Evolutionary conservation across 2,113 vertebrate genomes (phyloP), one percentile per base, ranked within the genome.

Genomic region (Piprites chloris): DNA sequence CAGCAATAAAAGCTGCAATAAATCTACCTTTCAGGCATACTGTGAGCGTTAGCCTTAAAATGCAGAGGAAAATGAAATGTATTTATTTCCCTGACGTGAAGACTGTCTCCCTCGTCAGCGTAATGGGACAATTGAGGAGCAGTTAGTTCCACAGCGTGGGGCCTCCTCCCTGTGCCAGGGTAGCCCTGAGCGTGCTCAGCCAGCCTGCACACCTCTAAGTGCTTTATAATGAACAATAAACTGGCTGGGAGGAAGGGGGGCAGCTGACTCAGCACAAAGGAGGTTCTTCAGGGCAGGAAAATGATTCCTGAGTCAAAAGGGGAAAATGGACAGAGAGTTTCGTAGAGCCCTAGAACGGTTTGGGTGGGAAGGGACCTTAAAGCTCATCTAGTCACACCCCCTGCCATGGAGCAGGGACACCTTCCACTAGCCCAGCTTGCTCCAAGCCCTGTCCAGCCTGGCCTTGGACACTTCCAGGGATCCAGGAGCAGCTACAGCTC

Each of bases 1-100:
- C 63, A 49, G 71, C 14, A 86, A 85, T 90, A 96, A 96, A 95
- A 96, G 55, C 82, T 63, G 46, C 79, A 74, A 82, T 93, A 91
- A 94, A 96, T 93, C 82, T 55, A 90, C 78, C 82, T 95, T 92
- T 96, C 72, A 59, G 85, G 50, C 91, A 28, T 53, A 39, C 55
- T 9, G 58, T 9, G 56, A 59, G 18, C 0, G 7, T 59, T 67
- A 24, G 83, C 69, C 84, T 47, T 82, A 67, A 56, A 62, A 63
- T 1, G 2, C 44, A n/a, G 42, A 77, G 66, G 33, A 52, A 80
- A 83, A 86, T 59, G n/a, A 53, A 85, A 85, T 55, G 67, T 85
- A 89, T 88, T 91, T 78, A 46, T 95, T 95, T 84, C 74, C 32
- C 24, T 44, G 27, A 77, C 82, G 73, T 12, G 14, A 28, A 67